Base-by-base conservation (phyloP, 2,113 vertebrate genomes). In the Perca flavescens region DNA sequence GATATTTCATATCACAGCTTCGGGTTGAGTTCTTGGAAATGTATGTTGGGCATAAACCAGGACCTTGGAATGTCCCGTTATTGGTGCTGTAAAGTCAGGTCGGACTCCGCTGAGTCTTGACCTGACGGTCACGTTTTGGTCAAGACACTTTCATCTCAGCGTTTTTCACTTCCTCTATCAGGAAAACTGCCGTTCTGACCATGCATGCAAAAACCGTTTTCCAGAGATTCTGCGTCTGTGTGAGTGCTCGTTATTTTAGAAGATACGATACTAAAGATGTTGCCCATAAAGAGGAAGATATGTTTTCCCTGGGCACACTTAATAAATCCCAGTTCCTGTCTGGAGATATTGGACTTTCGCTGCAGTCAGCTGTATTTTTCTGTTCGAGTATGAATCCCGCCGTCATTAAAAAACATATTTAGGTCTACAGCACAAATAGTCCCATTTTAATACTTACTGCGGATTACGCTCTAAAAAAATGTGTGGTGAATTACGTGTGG, bases 261-360 rank as follows among this genome's bases (percentile, higher is more conserved):
- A 16, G 34, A 34, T 34, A 34, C 6, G 12, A 31, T 8, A 14
- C 13, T 17, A 52, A 3, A 52, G 7, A n/a, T 58, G 2, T 25
- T 47, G 10, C n/a, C 22, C 54, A 54, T 70, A 2, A 50, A 68
- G 17, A 57, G 3, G 21, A 68, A 82, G 77, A 6, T 34, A 76
- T 85, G 79, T 85, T 74, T 53, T n/a, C 4, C 9, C 31, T n/a
- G 46, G n/a, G 3, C 11, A 3, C 28, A 76, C 76, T 76, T 82
- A 83, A 83, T 0, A 0, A 70, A 71, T 62, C 65, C 34, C 63
- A 77, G 43, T 64, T 79, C 46, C 67, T 80, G 47, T 50, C 7
- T 77, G 52, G 66, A 67, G 70, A 90, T 84, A 16, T 75, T 91
- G 87, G 82, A 85, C 88, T 84, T 86, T 72, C 5, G 2, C 43